Evolutionary conservation across 2,797 vertebrate species (phyloP).

Genomic region (Holocentrus rufus): DNA sequence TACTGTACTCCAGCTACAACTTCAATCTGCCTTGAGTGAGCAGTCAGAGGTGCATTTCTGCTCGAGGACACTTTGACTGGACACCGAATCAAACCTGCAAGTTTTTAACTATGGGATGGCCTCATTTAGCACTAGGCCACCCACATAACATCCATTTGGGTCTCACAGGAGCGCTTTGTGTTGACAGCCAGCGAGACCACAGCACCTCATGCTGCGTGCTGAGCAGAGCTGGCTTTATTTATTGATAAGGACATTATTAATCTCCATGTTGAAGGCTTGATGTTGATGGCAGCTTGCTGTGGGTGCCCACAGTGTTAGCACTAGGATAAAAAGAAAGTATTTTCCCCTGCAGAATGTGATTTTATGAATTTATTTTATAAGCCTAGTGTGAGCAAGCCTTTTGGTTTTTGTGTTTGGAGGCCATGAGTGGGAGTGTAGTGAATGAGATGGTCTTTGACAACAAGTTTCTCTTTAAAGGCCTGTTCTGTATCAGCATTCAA

Average conservation of each 20-base stretch:
- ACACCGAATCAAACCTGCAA: neutral
- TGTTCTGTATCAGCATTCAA: neutral
- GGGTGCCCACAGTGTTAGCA: neutral
- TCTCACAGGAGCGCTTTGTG: neutral
- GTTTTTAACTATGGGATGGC: slow-evolving; percentile 7
- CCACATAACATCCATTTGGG: slow-evolving; percentile 28
- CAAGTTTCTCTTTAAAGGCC: no score
- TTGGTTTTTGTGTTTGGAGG: neutral
- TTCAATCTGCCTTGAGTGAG: no score
- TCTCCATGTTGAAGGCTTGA: slow-evolving; percentile 50
- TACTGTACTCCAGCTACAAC: no score
- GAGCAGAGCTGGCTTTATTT: slow-evolving; percentile 46
- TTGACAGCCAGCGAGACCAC: slow-evolving; percentile 1
- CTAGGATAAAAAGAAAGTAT: neutral
- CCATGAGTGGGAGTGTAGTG: neutral
- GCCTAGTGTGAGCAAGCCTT: neutral
- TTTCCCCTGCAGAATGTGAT: neutral
- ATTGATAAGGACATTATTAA: slow-evolving; percentile 66
- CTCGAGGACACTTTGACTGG: no score
- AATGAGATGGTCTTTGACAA: neutral
- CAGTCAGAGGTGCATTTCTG: no score
- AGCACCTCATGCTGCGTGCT: slow-evolving; percentile 1
- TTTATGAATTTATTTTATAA: neutral
- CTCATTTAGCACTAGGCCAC: neutral
- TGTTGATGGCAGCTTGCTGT: slow-evolving; percentile 26